These are phyloP conservation scores for Podocnemis expansa DNA, from an alignment of 2,113 vertebrate species.

Conservation along the genomic window DNA sequence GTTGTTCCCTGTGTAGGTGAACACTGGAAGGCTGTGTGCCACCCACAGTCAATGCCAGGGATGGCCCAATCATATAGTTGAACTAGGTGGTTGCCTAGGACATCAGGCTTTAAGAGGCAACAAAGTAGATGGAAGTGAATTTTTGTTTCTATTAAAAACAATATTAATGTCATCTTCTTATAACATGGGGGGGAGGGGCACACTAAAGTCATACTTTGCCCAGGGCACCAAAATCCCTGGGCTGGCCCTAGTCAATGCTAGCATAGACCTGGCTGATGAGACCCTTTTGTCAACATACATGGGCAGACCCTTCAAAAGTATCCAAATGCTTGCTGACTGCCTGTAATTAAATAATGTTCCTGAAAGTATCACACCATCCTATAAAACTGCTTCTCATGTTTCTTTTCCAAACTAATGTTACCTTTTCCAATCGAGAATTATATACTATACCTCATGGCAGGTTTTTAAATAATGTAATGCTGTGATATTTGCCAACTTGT, in stretches of 20 bases:
- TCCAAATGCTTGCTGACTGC: not conserved
- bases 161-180: too few relatives aligned
- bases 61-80: too few relatives aligned
- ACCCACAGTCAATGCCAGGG: too few relatives aligned
- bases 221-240: too few relatives aligned
- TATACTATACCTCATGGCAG: conserved; percentile 48
- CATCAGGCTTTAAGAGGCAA: too few relatives aligned
- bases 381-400: conserved; percentile 56
- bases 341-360: conserved; percentile 31
- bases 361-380: conserved; percentile 42
- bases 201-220: too few relatives aligned
- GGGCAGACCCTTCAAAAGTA: not conserved
- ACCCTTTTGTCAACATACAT: not conserved
- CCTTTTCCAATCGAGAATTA: conserved; percentile 46
- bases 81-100: too few relatives aligned
- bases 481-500: conserved; percentile 62
- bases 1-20: too few relatives aligned
- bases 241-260: not conserved
- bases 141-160: too few relatives aligned
- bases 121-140: too few relatives aligned
- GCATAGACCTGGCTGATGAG: not conserved
- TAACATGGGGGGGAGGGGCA: too few relatives aligned
- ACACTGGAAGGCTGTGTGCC: too few relatives aligned
- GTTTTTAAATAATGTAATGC: conserved; percentile 57
- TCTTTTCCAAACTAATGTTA: conserved; percentile 37